Base-by-base conservation (phyloP, 2,113 vertebrate species). In the Apus apus region DNA sequence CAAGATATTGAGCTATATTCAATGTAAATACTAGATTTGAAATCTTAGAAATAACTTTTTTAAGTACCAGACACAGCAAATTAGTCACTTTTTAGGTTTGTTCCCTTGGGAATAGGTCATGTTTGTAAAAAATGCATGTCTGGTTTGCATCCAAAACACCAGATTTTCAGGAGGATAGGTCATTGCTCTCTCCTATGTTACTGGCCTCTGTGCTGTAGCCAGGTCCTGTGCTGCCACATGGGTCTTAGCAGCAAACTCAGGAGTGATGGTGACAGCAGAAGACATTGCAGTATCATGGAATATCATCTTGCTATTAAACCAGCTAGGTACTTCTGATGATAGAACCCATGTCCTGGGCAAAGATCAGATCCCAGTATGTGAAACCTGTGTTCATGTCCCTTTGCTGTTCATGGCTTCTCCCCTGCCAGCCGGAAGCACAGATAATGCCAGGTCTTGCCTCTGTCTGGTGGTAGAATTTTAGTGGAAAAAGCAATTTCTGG, bases 21-120 rank as follows among this genome's bases (percentile, higher is more conserved):
- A 0, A 90, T 87, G 73, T 80, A 50, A 92, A 95, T 93, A 94
- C 84, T 65, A 61, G 51, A 56, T 3, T 13, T 25, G 27, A 5
- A 65, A 67, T 45, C 46, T 81, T 81, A 81, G 68, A 74, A 75
- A 66, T 74, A 91, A 94, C 78, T 94, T 95, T 78, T 20, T 61
- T 45, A 91, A 93, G 85, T 57, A 32, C 18, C 79, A 72, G 57
- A 40, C 32, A 21, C 51, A 60, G 51, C 32, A 66, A 84, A 82
- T 93, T n/a, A 60, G 82, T 64, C 50, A 66, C 67, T 83, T 92
- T 66, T 73, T 50, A 78, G 51, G 22, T 77, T 70, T 51, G 18
- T 74, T 93, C 56, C 56, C 67, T 56, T 60, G 73, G 26, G 68
- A 86, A 74, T 45, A 29, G 60, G 51, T 76, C 46, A 43, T 53